Conservation (phyloP, 2,888 invertebrate species). For the Megaustenia siamemsis region DNA sequence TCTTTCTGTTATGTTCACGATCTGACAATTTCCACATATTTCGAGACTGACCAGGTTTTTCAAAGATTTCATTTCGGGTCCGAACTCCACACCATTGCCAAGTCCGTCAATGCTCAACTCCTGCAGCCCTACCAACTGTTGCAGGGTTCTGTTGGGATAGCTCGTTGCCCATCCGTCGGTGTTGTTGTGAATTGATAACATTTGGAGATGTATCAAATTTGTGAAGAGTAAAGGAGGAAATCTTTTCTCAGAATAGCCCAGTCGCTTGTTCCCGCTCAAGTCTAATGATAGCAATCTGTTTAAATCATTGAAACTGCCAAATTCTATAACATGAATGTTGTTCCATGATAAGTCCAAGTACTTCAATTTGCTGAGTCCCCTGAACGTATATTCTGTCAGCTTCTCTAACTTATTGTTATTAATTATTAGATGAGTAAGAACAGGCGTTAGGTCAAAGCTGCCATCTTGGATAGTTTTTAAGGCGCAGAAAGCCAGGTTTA, state of each 20-base stretch:
- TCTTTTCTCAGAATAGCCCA: neutral
- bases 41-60: neutral
- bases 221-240: neutral
- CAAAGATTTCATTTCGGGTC: slow-evolving; percentile 24
- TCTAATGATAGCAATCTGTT: neutral
- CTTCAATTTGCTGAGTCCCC: neutral
- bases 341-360: neutral
- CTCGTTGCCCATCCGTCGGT: neutral
- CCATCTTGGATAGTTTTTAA: neutral
- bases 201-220: neutral
- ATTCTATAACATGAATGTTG: neutral
- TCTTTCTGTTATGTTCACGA: neutral
- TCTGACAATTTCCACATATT: neutral
- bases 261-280: neutral
- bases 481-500: neutral
- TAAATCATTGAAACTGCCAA: neutral
- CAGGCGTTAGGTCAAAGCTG: neutral
- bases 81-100: neutral
- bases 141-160: slow-evolving; percentile 8
- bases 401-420: neutral
- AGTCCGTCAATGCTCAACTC: slow-evolving; percentile 25
- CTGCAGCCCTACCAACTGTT: neutral
- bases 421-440: neutral
- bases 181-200: neutral
- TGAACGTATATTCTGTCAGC: neutral